Evolutionary conservation across 1,140 invertebrate species (phyloP).

Genomic region (Pogonomyrmex californicus): DNA sequence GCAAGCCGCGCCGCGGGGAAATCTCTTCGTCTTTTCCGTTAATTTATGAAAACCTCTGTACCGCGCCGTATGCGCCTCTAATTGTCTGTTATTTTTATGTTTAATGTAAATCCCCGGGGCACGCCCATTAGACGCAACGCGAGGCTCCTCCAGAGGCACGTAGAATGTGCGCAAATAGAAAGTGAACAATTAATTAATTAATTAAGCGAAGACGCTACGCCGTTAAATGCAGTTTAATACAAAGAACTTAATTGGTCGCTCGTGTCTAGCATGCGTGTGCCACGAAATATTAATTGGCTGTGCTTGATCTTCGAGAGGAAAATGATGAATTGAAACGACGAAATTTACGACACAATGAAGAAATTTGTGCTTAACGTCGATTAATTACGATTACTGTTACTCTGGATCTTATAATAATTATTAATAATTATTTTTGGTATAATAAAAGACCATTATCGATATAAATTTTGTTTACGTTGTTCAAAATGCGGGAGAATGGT

Average conservation of each 20-base stretch:
- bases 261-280: neutral
- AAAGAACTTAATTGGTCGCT: slow-evolving; percentile 30
- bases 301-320: neutral
- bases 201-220: slow-evolving; percentile 40
- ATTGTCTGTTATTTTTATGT: slow-evolving; percentile 47
- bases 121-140: slow-evolving; percentile 25
- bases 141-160: neutral
- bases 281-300: neutral
- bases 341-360: neutral
- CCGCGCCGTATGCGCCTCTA: slow-evolving; percentile 24
- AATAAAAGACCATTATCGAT: neutral
- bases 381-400: neutral
- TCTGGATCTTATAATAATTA: neutral
- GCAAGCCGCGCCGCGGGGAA: neutral
- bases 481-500: neutral
- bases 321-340: neutral
- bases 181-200: slow-evolving; percentile 51
- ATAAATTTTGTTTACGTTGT: neutral
- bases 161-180: slow-evolving; percentile 27
- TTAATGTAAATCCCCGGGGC: slow-evolving; percentile 28
- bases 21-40: neutral
- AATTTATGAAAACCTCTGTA: slow-evolving; percentile 27
- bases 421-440: neutral
- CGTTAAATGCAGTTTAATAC: slow-evolving; percentile 31
- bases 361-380: neutral